Base-by-base conservation (phyloP, 2,888 invertebrate genomes). In the Cryptocephalus moraei region DNA sequence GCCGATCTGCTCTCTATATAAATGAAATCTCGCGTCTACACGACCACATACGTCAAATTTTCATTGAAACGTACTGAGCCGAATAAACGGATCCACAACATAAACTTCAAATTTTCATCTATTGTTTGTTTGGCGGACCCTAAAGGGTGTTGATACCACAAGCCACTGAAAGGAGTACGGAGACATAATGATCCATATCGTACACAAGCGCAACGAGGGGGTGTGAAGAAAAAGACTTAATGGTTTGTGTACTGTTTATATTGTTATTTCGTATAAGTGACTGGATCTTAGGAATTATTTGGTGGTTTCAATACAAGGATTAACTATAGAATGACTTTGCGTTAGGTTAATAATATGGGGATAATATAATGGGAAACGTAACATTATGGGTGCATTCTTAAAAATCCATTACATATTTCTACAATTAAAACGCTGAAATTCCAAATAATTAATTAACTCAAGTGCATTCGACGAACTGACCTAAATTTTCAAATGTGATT, bases 31-130 rank as follows among this genome's bases (percentile, higher is more conserved):
- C 88, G 86, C 61, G 88, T 89, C 68, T 88, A 86, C 4, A 84
- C 86, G 34, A 86, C 86, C 42, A 87, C 86, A 77, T 87, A 88
- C 68, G 87, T 87, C n/a, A 86, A 86, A 64, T 88, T 86, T 72
- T 88, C 86, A n/a, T 87, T 54, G 49, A 81, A 74, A 69, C 86
- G 80, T 75, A 88, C 87, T 72, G 88, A 36, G 12, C 52, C 59
- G 52, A 44, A 56, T 58, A 58, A 59, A 56, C 48, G 47, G 60
- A 60, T 56, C 46, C 59, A 59, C 56, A 56, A 59, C 60, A 60
- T 60, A 60, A 60, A 60, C 59, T 58, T 57, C 49, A 52, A 48
- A 58, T 60, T 60, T 50, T 54, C 42, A 22, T 45, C 46, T 52
- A 54, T 56, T 55, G 53, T 56, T 36, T 12, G 6, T 4, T 2